Conservation (phyloP, 2,888 invertebrate species). For the Apotomis betuletana region DNA sequence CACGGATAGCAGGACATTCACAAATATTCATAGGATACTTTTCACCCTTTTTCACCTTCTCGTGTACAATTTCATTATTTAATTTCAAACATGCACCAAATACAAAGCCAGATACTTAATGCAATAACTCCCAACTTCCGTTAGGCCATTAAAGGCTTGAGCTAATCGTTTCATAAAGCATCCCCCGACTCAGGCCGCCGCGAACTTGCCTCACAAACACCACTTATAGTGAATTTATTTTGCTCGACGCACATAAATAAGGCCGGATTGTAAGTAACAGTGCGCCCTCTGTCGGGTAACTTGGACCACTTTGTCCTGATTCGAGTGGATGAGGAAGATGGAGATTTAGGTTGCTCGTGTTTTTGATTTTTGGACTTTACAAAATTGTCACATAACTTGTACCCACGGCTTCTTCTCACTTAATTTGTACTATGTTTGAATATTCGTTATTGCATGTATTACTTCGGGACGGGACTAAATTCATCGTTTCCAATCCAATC, state of each 20-base stretch:
- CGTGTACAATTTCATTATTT: too few relatives aligned
- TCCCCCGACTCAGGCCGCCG: slow-evolving; percentile 51
- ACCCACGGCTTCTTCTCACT: too few relatives aligned
- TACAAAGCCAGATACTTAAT: too few relatives aligned
- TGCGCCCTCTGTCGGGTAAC: slow-evolving; percentile 52
- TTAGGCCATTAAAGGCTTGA: slow-evolving; percentile 4
- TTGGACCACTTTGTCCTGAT: slow-evolving; percentile 55
- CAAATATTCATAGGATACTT: too few relatives aligned
- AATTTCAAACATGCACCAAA: too few relatives aligned
- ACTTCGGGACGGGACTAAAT: too few relatives aligned
- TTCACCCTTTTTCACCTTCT: too few relatives aligned
- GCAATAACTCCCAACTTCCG: background rate
- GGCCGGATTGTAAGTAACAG: slow-evolving; percentile 70
- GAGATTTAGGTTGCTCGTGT: slow-evolving; percentile 23
- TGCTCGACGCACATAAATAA: slow-evolving; percentile 71
- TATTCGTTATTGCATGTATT: too few relatives aligned
- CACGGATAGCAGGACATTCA: too few relatives aligned
- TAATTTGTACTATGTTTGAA: too few relatives aligned
- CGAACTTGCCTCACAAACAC: slow-evolving; percentile 66
- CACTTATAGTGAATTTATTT: slow-evolving; percentile 75
- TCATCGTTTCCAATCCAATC: too few relatives aligned
- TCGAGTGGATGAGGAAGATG: slow-evolving; percentile 46
- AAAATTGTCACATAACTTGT: too few relatives aligned
- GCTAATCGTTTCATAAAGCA: slow-evolving; percentile 54
- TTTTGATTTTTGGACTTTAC: background rate